phyloP scores from a whole-genome alignment of 2,888 invertebrate species.

The Athetis lepigone region DNA sequence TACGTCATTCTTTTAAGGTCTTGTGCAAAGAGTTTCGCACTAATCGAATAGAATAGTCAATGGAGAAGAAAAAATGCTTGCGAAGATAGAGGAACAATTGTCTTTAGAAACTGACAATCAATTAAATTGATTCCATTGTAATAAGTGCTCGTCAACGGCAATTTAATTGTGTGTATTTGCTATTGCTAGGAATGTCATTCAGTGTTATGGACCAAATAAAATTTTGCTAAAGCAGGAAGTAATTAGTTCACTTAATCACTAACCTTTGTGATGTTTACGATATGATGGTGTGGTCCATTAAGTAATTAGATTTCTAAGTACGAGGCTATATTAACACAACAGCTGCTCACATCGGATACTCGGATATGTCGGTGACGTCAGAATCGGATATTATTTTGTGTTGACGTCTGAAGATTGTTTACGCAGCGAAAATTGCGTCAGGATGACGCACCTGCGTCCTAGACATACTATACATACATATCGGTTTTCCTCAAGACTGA shows the following conservation, averaged over 20 bases:
- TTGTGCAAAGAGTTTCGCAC: constrained; percentile 40
- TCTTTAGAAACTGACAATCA: constrained; percentile 51
- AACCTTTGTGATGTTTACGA: constrained; percentile 42
- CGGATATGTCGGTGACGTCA: constrained; percentile 56
- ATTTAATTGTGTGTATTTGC: constrained; percentile 14
- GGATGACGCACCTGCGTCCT: constrained; percentile 57
- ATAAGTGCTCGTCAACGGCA: constrained; percentile 22
- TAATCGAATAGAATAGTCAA: constrained; percentile 44
- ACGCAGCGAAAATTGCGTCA: constrained; percentile 48
- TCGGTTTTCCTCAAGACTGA: constrained; percentile 39
- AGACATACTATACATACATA: constrained; percentile 33
- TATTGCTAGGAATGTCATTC: constrained; percentile 20
- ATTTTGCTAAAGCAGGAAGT: constrained; percentile 48
- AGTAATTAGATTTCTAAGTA: constrained; percentile 57
- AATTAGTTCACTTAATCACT: constrained; percentile 50
- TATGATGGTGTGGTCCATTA: constrained; percentile 44
- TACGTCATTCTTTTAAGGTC: constrained; percentile 43
- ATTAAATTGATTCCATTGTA: constrained; percentile 31
- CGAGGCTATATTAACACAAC: constrained; percentile 39
- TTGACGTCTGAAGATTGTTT: constrained; percentile 48
- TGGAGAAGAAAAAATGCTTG: constrained; percentile 29
- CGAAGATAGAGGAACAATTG: constrained; percentile 42
- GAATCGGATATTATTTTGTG: constrained; percentile 44
- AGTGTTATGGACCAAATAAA: constrained; percentile 30
- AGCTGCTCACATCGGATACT: constrained; percentile 23